Percentiles rank a stretch among this genome's conserved stretches.
Conservation (phyloP, 1,140 invertebrate species). For the Ditylenchus dipsaci region DNA sequence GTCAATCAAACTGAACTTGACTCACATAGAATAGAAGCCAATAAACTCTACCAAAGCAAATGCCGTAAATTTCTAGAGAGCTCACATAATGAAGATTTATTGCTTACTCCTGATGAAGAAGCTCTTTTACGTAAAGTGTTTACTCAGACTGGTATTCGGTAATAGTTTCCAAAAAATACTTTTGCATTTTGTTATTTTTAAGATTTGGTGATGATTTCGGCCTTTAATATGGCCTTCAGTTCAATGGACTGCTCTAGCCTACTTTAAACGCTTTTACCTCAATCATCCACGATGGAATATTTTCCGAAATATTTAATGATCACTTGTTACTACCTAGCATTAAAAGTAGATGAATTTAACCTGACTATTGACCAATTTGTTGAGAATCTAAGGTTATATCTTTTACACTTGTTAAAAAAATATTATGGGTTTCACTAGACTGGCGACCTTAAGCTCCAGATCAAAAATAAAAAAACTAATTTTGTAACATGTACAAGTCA, state of each 20-base stretch:
- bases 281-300: conserved; percentile 94
- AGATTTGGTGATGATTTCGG: conserved; percentile 78
- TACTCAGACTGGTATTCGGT: conserved; percentile 37
- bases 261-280: conserved; percentile 94
- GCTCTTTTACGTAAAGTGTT: conserved; percentile 43
- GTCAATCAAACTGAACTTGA: conserved; percentile 74
- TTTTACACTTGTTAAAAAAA: too few relatives aligned
- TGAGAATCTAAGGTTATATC: conserved; percentile 72
- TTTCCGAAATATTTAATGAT: conserved; percentile 95
- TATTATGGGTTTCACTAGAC: too few relatives aligned
- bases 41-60: conserved; percentile 71
- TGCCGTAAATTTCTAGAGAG: neutral
- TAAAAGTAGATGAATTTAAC: conserved; percentile 98
- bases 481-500: too few relatives aligned
- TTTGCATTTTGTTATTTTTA: neutral
- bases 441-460: too few relatives aligned
- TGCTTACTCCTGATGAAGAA: conserved; percentile 44
- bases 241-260: conserved; percentile 82
- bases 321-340: conserved; percentile 90
- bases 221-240: conserved; percentile 72
- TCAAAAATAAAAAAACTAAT: too few relatives aligned
- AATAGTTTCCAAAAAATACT: neutral
- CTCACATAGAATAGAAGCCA: conserved; percentile 71
- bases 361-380: conserved; percentile 94
- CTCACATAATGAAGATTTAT: conserved; percentile 19